phyloP scores from a whole-genome alignment of 2,797 vertebrate species.

The Acanthornis magna region DNA sequence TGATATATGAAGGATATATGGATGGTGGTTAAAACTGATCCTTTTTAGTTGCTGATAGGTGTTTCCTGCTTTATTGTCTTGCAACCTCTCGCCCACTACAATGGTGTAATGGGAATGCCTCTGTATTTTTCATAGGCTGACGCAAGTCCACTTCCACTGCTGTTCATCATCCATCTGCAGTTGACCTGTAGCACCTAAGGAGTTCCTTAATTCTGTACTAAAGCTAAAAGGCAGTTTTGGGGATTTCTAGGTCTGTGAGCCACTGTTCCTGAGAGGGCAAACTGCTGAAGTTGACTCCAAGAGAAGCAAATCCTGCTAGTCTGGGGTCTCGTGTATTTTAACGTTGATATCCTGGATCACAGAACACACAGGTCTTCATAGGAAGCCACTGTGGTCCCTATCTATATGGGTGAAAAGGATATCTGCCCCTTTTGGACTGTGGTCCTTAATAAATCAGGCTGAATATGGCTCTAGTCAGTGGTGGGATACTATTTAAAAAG shows the following conservation, averaged over 20 bases:
- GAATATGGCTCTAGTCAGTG: background rate
- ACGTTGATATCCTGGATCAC: rapidly evolving
- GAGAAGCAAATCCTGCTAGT: background rate
- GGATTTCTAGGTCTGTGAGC: background rate
- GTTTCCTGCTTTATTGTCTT: background rate
- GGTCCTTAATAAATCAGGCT: background rate
- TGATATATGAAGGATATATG: background rate
- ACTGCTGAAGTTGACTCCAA: rapidly evolving
- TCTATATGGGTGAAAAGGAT: background rate
- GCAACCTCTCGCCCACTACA: background rate
- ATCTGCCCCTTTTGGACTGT: background rate
- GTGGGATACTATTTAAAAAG: background rate
- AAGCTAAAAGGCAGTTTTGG: background rate
- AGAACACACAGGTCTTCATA: background rate
- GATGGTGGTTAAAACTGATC: background rate
- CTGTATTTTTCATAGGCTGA: background rate
- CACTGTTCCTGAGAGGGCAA: background rate
- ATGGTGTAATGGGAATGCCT: background rate
- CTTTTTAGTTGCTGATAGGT: background rate
- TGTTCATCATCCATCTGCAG: background rate
- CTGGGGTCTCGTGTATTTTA: background rate
- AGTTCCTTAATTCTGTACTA: background rate
- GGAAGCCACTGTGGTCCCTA: background rate
- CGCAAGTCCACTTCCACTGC: background rate
- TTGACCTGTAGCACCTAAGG: background rate